Base-by-base conservation (phyloP, 1,140 invertebrate species). In the Orius laevigatus region DNA sequence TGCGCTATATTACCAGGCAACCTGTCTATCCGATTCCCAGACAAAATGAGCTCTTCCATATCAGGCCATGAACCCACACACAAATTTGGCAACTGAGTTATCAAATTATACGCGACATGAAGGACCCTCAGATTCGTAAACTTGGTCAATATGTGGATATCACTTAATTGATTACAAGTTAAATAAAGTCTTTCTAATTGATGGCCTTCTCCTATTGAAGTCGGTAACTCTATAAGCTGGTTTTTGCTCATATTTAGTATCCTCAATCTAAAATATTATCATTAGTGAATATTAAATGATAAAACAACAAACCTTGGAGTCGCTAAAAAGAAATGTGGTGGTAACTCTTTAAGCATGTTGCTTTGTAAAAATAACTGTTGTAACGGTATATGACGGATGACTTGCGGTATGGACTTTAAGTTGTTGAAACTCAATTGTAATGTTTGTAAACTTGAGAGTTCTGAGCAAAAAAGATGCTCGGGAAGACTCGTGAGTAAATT, bases 241-340 rank as follows among this genome's bases (percentile, higher is more conserved):
- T 87, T 88, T 59, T 84, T 84, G 1, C 81, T 78, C 4, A 84
- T 67, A 63, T 87, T 87, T 42, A 88, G 58, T 1, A 81, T 70
- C 55, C 72, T 74, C 50, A 88, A 60, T 53, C 78, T 78, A 25
- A 45, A 47, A 49, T 4, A 25, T 4, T 25, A 25, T 34, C 31
- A 12, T 33, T 39, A 16, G 9, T 43, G 15, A 39, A 34, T 41
- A 16, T 51, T 39, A 36, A 36, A n/a, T n/a, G n/a, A n/a, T n/a
- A n/a, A 9, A 46, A 35, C 3, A n/a, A 40, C 54, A 57, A 49
- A 69, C 68, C 65, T 70, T 53, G 75, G 70, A 20, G 81, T 76
- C 20, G 77, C 75, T 8, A 70, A 67, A 59, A 87, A 84, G 59
- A 87, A 82, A 56, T 78, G 82, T 35, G 75, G 73, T 8, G 81